These are phyloP conservation scores for Parotocinclus haroldoi DNA, from an alignment of 2,797 vertebrate genomes.

Conservation along the genomic window DNA sequence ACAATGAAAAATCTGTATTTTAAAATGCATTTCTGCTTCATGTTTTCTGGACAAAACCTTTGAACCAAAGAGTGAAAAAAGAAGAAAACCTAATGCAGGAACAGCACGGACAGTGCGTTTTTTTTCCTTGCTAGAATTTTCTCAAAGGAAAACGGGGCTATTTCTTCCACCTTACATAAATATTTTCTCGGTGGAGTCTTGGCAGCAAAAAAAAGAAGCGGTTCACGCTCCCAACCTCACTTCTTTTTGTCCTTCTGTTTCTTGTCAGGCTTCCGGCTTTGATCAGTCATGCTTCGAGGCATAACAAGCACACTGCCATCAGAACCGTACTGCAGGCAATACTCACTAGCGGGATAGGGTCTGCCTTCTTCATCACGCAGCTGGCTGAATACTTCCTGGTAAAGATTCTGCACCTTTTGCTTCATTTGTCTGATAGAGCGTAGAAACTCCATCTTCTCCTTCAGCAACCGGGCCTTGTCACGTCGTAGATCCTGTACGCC, in stretches of 20 bases:
- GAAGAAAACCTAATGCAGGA: constrained; percentile 70
- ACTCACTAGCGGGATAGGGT: constrained; percentile 89
- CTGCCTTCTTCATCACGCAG: constrained; percentile 92
- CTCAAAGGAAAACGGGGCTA: constrained; percentile 68
- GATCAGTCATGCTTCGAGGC: constrained; percentile 79
- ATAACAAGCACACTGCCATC: constrained; percentile 89
- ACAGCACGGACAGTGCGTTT: constrained; percentile 68
- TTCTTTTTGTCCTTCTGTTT: constrained; percentile 96
- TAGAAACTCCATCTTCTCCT: constrained; percentile 94
- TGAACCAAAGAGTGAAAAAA: constrained; percentile 63
- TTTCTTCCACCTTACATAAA: constrained; percentile 68
- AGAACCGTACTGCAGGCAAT: constrained; percentile 87
- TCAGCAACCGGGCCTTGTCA: constrained; percentile 87
- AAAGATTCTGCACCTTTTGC: constrained; percentile 94
- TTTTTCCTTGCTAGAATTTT: constrained; percentile 69
- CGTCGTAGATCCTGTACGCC: constrained; percentile 91
- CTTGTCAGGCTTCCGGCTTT: constrained; percentile 84
- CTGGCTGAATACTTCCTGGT: constrained; percentile 92
- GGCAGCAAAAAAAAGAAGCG: constrained; percentile 63
- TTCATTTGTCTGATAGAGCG: constrained; percentile 96
- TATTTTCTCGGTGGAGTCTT: constrained; percentile 56
- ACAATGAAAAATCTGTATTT: constrained; percentile 64
- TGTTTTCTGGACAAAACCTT: constrained; percentile 67
- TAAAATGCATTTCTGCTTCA: constrained; percentile 70
- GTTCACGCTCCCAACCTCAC: constrained; percentile 68